Percentiles rank a stretch among this genome's conserved stretches.
Conservation (phyloP, 2,797 vertebrate species). For the Poecile montanus region DNA sequence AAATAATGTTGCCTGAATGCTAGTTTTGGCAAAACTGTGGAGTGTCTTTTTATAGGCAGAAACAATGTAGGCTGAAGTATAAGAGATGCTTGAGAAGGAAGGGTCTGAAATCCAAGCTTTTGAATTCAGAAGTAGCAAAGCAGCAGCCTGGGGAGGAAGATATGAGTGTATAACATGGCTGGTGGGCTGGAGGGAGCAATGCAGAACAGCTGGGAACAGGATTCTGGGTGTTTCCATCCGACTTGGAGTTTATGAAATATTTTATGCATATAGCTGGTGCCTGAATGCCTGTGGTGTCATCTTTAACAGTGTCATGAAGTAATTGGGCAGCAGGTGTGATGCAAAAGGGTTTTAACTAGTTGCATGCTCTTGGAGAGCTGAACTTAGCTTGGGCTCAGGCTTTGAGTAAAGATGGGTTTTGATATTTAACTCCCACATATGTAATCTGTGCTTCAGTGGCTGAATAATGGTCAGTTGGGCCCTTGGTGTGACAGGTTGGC, state of each 20-base stretch:
- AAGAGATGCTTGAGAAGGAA: neutral
- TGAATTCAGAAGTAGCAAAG: neutral
- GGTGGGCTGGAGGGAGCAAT: neutral
- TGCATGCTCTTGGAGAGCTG: neutral
- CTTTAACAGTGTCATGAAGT: accelerated
- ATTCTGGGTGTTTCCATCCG: neutral
- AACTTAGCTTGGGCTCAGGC: neutral
- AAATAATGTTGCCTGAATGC: neutral
- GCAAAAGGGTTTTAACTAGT: neutral
- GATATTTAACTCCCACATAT: neutral
- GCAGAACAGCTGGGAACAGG: accelerated
- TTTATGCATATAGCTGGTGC: neutral
- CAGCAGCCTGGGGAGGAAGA: neutral
- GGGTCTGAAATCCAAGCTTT: neutral
- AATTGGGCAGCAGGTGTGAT: neutral
- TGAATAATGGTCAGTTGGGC: neutral
- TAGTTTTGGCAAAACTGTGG: neutral
- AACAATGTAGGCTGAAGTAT: neutral
- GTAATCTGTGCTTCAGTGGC: neutral
- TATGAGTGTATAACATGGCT: accelerated
- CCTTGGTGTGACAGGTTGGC: neutral
- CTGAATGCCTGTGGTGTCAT: accelerated
- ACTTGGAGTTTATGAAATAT: neutral
- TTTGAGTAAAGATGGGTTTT: neutral
- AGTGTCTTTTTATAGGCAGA: neutral